Evolutionary conservation across 1,140 invertebrate genomes (phyloP).

Genomic region (Mycetomoellerius zeteki): DNA sequence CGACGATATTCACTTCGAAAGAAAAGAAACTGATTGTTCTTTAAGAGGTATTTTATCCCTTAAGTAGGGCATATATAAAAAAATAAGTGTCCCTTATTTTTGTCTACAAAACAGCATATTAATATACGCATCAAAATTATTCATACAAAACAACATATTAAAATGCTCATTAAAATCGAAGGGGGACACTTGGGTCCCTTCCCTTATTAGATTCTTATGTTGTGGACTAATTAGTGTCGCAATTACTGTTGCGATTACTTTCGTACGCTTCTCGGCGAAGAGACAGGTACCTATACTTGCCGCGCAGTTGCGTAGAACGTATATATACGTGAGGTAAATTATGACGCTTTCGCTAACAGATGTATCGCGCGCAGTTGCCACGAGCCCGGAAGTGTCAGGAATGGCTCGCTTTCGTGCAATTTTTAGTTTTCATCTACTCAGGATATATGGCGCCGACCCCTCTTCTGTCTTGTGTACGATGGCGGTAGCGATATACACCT

Average conservation of each 20-base stretch:
- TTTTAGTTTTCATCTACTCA: constrained; percentile 56
- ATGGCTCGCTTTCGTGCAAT: constrained; percentile 57
- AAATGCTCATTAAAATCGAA: too few species aligned
- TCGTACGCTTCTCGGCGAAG: background rate
- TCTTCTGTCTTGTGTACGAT: constrained; percentile 41
- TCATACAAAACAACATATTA: too few species aligned
- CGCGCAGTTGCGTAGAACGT: background rate
- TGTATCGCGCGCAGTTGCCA: constrained; percentile 38
- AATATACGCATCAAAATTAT: too few species aligned
- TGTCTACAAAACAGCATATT: too few species aligned
- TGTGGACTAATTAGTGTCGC: constrained; percentile 24
- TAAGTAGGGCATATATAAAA: too few species aligned
- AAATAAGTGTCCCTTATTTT: too few species aligned
- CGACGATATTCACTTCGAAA: too few species aligned
- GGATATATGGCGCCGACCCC: constrained; percentile 24
- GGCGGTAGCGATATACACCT: constrained; percentile 17
- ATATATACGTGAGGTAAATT: constrained; percentile 23
- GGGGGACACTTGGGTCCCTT: too few species aligned
- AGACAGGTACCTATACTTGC: background rate
- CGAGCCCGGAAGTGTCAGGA: constrained; percentile 53
- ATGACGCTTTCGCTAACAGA: constrained; percentile 56
- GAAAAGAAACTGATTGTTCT: too few species aligned
- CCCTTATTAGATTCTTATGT: background rate
- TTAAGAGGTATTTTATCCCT: too few species aligned
- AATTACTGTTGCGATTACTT: constrained; percentile 28